phyloP scores from a whole-genome alignment of 2,113 vertebrate genomes.

The Oreochromis niloticus region DNA sequence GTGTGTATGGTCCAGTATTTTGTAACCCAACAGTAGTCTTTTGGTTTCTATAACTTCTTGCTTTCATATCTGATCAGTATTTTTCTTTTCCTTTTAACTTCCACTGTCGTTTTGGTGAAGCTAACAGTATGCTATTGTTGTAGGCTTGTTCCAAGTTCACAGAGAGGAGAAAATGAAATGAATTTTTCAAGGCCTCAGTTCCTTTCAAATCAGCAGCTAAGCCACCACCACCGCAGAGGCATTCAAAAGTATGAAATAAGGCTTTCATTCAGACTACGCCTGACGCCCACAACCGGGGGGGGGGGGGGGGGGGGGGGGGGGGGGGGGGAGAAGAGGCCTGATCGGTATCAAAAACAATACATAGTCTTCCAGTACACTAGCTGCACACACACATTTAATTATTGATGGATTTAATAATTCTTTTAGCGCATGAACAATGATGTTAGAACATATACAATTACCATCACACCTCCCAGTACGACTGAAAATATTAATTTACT shows the following conservation, averaged over 20 bases:
- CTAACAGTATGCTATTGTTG: neutral
- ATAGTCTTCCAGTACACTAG: neutral
- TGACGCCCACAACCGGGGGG: neutral
- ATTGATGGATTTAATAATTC: neutral
- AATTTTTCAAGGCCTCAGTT: neutral
- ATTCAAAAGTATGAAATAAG: constrained; percentile 29
- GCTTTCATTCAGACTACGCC: constrained; percentile 36
- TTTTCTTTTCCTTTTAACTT: neutral
- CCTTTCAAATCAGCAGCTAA: neutral
- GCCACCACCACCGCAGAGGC: neutral
- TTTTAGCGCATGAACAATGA: neutral
- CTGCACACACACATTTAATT: neutral
- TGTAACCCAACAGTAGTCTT: neutral
- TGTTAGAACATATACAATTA: neutral
- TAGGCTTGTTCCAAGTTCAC: neutral
- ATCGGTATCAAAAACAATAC: neutral
- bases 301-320: neutral
- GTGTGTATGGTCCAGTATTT: neutral
- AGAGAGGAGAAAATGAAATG: neutral
- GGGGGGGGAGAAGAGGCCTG: neutral
- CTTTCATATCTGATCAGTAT: neutral
- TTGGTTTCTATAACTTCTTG: neutral
- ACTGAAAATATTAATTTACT: neutral
- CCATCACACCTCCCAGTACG: neutral
- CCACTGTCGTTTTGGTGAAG: neutral